Base-by-base conservation (phyloP, 2,888 invertebrate species). In the Icerya purchasi region DNA sequence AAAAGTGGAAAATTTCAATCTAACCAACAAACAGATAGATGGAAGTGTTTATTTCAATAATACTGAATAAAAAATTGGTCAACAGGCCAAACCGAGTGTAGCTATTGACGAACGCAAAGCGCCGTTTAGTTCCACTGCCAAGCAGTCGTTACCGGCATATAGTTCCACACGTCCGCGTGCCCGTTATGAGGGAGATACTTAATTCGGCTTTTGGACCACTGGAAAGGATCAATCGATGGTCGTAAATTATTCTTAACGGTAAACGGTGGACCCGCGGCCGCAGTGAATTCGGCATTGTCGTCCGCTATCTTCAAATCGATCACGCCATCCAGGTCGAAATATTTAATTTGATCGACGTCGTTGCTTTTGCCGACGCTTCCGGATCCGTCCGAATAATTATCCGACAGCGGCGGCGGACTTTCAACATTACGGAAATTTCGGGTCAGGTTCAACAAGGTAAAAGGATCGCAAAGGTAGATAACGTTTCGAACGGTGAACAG, bases 151-250 rank as follows among this genome's bases (percentile, higher is more conserved):
- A 36, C 14, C 36, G 79, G 77, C 49, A 76, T 73, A 68, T 87
- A 89, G 55, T 78, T 74, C 78, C 84, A 89, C 54, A 76, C 70
- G 65, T 87, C 84, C 0, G 88, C 86, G 10, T 86, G 81, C 2
- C 84, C 85, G 62, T 77, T 69, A 67, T 86, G 88, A 1, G 79
- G 75, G 56, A 71, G 68, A 61, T 77, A 73, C 2, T 74, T 75
- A 66, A 82, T 84, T 63, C 76, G 76, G 63, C 81, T 78, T 57
- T 76, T 77, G 57, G 82, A 80, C 89, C 89, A 89, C 67, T 79
- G 78, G 71, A 88, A 90, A 0, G 84, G 79, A 58, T 64, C 62
- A 1, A 67, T 62, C 22, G 52, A 18, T 2, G 20, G 10, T n/a
- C 50, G 51, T 22, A n/a, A 5, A 20, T 60, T 57, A 54, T 57